phyloP scores from a whole-genome alignment of 2,797 vertebrate genomes.

The Strix occidentalis region DNA sequence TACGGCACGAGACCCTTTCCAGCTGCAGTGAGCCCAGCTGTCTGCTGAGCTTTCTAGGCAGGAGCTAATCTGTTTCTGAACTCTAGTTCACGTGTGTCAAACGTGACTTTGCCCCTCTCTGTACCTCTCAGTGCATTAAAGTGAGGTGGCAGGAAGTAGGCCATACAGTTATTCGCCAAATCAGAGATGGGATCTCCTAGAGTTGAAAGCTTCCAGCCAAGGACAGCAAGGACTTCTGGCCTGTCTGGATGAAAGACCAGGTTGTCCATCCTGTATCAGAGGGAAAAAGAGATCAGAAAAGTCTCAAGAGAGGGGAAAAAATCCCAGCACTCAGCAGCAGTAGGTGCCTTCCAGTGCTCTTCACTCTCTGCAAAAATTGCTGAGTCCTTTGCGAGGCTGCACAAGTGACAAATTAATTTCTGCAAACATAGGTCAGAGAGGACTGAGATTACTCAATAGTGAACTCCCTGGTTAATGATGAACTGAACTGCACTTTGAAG shows the following conservation, averaged over 20 bases:
- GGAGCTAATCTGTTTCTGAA: neutral
- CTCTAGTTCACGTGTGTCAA: neutral
- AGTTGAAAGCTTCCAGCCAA: conserved; percentile 84
- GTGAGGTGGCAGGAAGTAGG: conserved; percentile 73
- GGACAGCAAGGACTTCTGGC: conserved; percentile 77
- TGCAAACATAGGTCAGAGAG: neutral
- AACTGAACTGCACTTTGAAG: neutral
- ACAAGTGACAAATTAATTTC: neutral
- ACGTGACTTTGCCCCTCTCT: neutral
- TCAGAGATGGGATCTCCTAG: conserved; percentile 82
- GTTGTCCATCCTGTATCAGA: conserved; percentile 77
- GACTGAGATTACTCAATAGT: neutral
- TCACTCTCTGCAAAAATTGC: neutral
- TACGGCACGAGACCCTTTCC: accelerated
- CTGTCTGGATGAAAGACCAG: conserved; percentile 83
- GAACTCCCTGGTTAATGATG: conserved; percentile 1
- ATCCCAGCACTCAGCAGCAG: neutral
- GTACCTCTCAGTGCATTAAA: conserved; percentile 77
- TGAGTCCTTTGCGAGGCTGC: neutral
- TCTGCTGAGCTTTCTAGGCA: neutral
- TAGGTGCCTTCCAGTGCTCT: neutral
- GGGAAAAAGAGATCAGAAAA: conserved; percentile 25
- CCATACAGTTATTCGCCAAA: conserved; percentile 78
- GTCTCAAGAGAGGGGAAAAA: neutral
- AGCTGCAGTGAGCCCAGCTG: neutral